Evolutionary conservation across 2,888 invertebrate genomes (phyloP), one percentile per base, ranked within the genome.

Genomic region (Mythimna albipuncta): DNA sequence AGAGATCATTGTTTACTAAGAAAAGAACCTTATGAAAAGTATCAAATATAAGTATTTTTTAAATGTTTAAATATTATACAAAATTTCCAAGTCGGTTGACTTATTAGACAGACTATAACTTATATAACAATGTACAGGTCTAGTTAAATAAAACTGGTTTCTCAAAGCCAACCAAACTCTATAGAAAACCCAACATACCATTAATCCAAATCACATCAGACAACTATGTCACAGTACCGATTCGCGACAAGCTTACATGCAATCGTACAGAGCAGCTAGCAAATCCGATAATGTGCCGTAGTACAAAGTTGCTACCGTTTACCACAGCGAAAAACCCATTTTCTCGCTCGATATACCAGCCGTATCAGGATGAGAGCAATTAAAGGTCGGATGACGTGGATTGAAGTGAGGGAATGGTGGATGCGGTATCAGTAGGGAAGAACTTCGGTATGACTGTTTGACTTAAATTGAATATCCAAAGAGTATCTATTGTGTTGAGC

Each of bases 281-380:
- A 93, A 94, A 95, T 95, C 95, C 95, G 95, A 96, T 96, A 95
- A 95, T 94, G 92, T 88, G 82, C 77, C 77, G 87, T 87, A 74
- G 91, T 91, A 96, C 96, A 96, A 95, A 94, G 95, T 96, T 94
- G 94, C 93, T 87, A 87, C 88, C 92, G 91, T 91, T 94, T 92
- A 92, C 93, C 92, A 91, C 93, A 92, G 92, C 94, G 94, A 94
- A 95, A 95, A 94, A 95, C 93, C 94, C 95, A 94, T 95, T 96
- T 95, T 95, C 93, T 93, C 96, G 96, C 95, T 96, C 96, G 94
- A 95, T 96, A 94, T 96, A 95, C 92, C 95, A 92, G 93, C 93
- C 94, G 94, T 95, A 96, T 96, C 96, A 96, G 95, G 96, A 96
- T 96, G 95, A 92, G 93, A 93, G 95, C 96, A 96, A 96, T 96